Conservation (phyloP, 92 coral and sea anemone genomes). For the Actinostola sp. region DNA sequence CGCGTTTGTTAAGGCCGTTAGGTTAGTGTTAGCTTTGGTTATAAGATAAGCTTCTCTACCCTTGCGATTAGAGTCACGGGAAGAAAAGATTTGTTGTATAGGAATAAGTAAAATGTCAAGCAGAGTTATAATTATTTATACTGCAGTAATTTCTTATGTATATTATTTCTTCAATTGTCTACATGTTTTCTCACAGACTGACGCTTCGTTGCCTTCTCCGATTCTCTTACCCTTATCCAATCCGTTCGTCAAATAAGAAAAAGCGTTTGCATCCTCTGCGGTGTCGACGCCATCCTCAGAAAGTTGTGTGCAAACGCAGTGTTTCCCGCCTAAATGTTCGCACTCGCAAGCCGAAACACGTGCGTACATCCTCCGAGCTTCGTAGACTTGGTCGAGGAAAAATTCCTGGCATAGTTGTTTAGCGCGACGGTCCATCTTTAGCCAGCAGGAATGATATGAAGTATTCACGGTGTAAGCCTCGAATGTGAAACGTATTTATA, state of each 20-base stretch:
- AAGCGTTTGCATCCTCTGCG: background rate
- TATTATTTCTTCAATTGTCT: too few species aligned
- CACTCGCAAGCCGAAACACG: constrained; percentile 38
- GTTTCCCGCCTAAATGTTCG: constrained; percentile 34
- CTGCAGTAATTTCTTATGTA: too few species aligned
- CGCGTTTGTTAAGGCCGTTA: too few species aligned
- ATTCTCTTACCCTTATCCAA: constrained; percentile 7
- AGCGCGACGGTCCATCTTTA: constrained; percentile 1
- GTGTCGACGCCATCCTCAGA: background rate
- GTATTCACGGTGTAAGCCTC: background rate
- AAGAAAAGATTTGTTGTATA: too few species aligned
- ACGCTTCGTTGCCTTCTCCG: too few species aligned
- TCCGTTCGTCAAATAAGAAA: background rate
- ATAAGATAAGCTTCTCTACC: too few species aligned
- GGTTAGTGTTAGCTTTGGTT: too few species aligned
- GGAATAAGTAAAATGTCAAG: too few species aligned
- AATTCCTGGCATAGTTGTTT: constrained; percentile 14
- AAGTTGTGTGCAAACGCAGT: constrained; percentile 7
- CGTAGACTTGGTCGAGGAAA: constrained; percentile 12
- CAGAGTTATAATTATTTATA: too few species aligned
- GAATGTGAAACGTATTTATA: background rate
- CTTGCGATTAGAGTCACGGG: too few species aligned
- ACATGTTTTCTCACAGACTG: too few species aligned
- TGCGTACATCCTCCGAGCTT: constrained; percentile 22
- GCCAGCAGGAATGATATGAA: background rate